These are phyloP conservation scores for Syngnathus acus DNA, from an alignment of 2,797 vertebrate genomes.

Conservation along the genomic window DNA sequence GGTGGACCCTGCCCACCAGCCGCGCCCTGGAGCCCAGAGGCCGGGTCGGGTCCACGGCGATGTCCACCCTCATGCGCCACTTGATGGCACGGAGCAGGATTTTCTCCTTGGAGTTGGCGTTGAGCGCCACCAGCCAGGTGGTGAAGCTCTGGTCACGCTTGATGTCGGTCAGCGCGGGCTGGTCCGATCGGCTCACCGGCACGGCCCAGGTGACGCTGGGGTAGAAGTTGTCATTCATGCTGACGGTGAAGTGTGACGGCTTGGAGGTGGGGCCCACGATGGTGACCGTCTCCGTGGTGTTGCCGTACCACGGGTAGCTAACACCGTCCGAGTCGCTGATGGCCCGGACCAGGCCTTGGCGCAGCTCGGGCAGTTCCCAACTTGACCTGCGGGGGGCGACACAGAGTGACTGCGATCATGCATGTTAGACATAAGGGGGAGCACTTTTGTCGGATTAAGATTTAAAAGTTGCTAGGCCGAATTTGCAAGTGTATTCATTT, in stretches of 20 bases:
- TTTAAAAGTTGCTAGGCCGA: too few relatives aligned
- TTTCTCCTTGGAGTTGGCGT: conserved; percentile 91
- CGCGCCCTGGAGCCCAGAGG: conserved; percentile 88
- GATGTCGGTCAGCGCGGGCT: conserved; percentile 91
- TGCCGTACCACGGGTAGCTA: conserved; percentile 99
- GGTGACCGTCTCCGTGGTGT: conserved; percentile 97
- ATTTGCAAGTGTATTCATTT: too few relatives aligned
- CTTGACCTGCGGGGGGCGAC: conserved; percentile 78
- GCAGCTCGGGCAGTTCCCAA: conserved; percentile 95
- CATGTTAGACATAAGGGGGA: too few relatives aligned
- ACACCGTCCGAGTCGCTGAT: conserved; percentile 97
- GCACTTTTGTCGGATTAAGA: too few relatives aligned
- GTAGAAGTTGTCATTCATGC: conserved; percentile 99
- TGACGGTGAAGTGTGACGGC: conserved; percentile 90
- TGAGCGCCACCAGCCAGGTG: conserved; percentile 98
- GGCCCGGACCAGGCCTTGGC: conserved; percentile 94
- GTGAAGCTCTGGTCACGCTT: conserved; percentile 99
- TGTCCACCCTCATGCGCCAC: conserved; percentile 98
- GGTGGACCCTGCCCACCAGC: conserved; percentile 86
- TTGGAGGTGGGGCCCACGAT: conserved; percentile 91
- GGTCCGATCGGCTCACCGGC: conserved; percentile 94
- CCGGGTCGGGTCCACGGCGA: conserved; percentile 89
- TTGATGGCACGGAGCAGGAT: conserved; percentile 95
- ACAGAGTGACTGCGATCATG: not conserved
- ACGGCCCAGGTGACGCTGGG: conserved; percentile 98